Evolutionary conservation across 2,888 invertebrate genomes (phyloP).

Genomic region (Hypolimnas misippus): DNA sequence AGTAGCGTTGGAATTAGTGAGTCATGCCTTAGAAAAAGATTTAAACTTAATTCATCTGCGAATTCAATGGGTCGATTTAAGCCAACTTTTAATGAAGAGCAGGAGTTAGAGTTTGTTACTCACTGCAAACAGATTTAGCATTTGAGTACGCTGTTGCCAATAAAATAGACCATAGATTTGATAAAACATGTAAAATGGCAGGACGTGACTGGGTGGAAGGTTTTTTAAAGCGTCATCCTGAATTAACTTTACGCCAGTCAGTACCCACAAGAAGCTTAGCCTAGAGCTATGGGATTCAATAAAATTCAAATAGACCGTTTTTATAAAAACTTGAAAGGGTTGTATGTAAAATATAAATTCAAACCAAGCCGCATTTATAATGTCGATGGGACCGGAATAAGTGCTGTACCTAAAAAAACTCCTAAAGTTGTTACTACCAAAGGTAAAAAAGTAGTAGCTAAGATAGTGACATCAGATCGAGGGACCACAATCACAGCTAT

Average conservation of each 20-base stretch:
- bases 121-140: no score
- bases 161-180: slow-evolving; percentile 37
- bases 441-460: not conserved
- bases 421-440: not conserved
- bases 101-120: no score
- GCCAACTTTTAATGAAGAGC: no score
- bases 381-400: slow-evolving; percentile 8
- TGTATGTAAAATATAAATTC: slow-evolving; percentile 44
- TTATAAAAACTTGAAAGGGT: slow-evolving; percentile 43
- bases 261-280: slow-evolving; percentile 40
- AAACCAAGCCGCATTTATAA: slow-evolving; percentile 35
- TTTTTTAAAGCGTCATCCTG: slow-evolving; percentile 38
- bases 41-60: no score
- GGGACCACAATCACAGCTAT: not conserved
- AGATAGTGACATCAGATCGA: not conserved
- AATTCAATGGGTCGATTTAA: no score
- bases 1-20: no score
- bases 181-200: slow-evolving; percentile 37
- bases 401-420: not conserved
- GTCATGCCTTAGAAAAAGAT: no score
- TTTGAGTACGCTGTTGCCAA: slow-evolving; percentile 24
- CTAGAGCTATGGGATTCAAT: slow-evolving; percentile 49
- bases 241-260: slow-evolving; percentile 35
- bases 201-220: slow-evolving; percentile 42
- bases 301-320: slow-evolving; percentile 46